These are phyloP conservation scores for Zaprionus capensis DNA, from an alignment of 1,140 invertebrate species.

Conservation along the genomic window DNA sequence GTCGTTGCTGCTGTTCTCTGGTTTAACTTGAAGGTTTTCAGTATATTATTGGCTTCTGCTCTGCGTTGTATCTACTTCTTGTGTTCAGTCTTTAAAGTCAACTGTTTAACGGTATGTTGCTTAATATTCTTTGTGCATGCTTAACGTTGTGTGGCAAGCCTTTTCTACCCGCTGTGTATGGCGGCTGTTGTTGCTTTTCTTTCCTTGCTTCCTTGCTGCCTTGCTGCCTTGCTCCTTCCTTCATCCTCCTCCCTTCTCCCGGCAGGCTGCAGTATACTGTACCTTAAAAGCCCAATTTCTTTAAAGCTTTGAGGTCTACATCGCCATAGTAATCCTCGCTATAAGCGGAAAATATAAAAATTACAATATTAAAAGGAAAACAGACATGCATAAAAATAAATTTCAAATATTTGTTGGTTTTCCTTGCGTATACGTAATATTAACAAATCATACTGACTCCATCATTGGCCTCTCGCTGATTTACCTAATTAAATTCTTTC, in stretches of 20 bases:
- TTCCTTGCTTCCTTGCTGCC: constrained; percentile 18
- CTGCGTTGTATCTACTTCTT: constrained; percentile 42
- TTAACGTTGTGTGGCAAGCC: constrained; percentile 72
- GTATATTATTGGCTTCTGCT: constrained; percentile 31
- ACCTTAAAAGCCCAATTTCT: constrained; percentile 89
- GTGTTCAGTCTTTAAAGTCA: constrained; percentile 75
- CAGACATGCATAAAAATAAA: constrained; percentile 26
- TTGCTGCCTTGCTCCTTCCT: constrained; percentile 13
- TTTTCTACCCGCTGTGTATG: constrained; percentile 66
- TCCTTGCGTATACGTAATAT: constrained; percentile 53
- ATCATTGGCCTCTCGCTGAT: constrained; percentile 58
- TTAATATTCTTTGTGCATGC: constrained; percentile 60
- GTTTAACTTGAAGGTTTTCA: constrained; percentile 23
- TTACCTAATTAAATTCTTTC: constrained; percentile 74
- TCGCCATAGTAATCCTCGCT: constrained; percentile 94
- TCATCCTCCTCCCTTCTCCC: constrained; percentile 27
- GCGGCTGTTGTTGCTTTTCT: constrained; percentile 50
- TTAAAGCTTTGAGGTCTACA: constrained; percentile 91
- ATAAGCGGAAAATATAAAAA: constrained; percentile 84
- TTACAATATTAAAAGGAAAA: constrained; percentile 50
- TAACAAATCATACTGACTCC: constrained; percentile 38
- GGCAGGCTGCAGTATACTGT: constrained; percentile 38
- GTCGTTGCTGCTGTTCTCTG: constrained; percentile 13
- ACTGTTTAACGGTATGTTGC: constrained; percentile 59
- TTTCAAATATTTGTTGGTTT: constrained; percentile 5